phyloP scores from a whole-genome alignment of 2,113 vertebrate species.

The Ictidomys tridecemlineatus region DNA sequence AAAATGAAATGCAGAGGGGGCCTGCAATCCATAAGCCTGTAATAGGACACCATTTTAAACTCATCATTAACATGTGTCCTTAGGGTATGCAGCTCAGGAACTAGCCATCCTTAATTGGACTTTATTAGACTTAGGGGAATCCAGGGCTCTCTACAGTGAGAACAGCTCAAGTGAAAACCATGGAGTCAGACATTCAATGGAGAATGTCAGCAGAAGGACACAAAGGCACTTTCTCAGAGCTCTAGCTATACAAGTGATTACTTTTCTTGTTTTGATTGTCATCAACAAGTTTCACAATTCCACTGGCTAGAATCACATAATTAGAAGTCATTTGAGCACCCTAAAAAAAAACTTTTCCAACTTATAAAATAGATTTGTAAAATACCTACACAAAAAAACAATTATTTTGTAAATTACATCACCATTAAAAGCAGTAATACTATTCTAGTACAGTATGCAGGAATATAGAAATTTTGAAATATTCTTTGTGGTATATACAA shows the following conservation, averaged over 20 bases:
- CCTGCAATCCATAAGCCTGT: neutral
- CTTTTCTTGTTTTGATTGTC: slow-evolving; percentile 81
- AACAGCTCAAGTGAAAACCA: slow-evolving; percentile 78
- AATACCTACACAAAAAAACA: neutral
- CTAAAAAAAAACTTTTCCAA: slow-evolving; percentile 63
- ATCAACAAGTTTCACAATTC: slow-evolving; percentile 75
- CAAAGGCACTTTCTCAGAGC: slow-evolving; percentile 79
- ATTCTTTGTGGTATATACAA: too few species aligned
- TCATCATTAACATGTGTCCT: slow-evolving; percentile 62
- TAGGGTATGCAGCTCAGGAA: slow-evolving; percentile 46
- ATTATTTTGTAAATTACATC: too few species aligned
- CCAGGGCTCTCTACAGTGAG: slow-evolving; percentile 19
- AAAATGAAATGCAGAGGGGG: slow-evolving; percentile 50
- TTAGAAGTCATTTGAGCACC: slow-evolving; percentile 33
- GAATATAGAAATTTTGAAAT: too few species aligned
- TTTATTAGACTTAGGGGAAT: slow-evolving; percentile 55
- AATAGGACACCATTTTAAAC: slow-evolving; percentile 57
- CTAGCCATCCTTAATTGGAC: slow-evolving; percentile 59
- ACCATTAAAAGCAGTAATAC: too few species aligned
- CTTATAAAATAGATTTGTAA: slow-evolving; percentile 61
- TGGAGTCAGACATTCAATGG: slow-evolving; percentile 77
- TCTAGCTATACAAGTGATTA: slow-evolving; percentile 82
- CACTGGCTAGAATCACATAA: slow-evolving; percentile 62
- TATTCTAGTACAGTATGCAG: too few species aligned
- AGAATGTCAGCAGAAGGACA: slow-evolving; percentile 84